Evolutionary conservation across 92 coral and sea anemone species (phyloP).

Genomic region (Galaxea fascicularis): DNA sequence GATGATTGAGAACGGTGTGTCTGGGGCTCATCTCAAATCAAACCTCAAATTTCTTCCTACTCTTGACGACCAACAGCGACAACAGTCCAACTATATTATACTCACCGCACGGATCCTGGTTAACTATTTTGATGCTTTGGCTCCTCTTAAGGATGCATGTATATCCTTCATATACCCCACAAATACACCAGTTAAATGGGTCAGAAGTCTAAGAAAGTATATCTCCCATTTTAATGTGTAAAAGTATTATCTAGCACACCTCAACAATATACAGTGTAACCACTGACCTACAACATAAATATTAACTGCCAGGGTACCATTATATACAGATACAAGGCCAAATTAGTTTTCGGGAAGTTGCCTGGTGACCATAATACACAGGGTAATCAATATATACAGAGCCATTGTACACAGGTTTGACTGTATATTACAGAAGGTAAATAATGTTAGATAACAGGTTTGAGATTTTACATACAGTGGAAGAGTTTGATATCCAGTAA

Average conservation of each 20-base stretch:
- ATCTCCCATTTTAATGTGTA: neutral
- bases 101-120: slow-evolving; percentile 63
- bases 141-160: slow-evolving; percentile 61
- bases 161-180: slow-evolving; percentile 69
- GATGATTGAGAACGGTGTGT: slow-evolving; percentile 71
- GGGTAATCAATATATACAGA: neutral
- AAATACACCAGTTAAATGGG: slow-evolving; percentile 60
- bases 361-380: neutral
- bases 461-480: too few species aligned
- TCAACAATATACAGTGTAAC: neutral
- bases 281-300: too few species aligned
- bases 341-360: neutral
- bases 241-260: neutral
- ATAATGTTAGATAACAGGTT: too few species aligned
- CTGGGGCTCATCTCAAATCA: slow-evolving; percentile 46
- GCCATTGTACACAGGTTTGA: too few species aligned
- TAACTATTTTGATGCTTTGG: slow-evolving; percentile 59
- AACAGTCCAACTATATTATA: slow-evolving; percentile 58
- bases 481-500: too few species aligned
- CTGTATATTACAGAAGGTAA: neutral
- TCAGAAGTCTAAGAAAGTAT: slow-evolving; percentile 52
- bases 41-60: slow-evolving; percentile 54
- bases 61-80: slow-evolving; percentile 58
- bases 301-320: neutral
- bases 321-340: neutral